These are phyloP conservation scores for Sebastolobus alascanus DNA, from an alignment of 2,797 vertebrate genomes.

Conservation along the genomic window DNA sequence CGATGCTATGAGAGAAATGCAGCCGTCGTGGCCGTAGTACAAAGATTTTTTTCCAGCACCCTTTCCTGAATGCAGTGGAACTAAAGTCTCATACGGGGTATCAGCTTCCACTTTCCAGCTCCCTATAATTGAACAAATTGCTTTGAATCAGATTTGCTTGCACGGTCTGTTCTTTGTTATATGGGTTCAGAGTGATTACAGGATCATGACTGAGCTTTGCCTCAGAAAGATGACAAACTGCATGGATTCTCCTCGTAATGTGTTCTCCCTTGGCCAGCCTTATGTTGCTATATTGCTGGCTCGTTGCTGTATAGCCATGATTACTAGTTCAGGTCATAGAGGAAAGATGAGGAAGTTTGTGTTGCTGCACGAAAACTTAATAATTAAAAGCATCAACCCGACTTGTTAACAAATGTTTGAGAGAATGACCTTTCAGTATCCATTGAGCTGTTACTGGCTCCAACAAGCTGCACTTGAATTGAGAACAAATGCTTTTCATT, in stretches of 20 bases:
- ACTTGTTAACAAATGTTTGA: constrained; percentile 18
- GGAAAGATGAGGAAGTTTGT: constrained; percentile 22
- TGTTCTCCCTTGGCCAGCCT: constrained; percentile 35
- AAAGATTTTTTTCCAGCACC: constrained; percentile 70
- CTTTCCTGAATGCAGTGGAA: constrained; percentile 73
- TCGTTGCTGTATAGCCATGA: constrained; percentile 18
- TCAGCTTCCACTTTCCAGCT: constrained; percentile 80
- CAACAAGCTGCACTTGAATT: constrained; percentile 36
- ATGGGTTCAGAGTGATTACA: constrained; percentile 70
- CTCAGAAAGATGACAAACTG: constrained; percentile 76
- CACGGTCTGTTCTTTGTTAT: constrained; percentile 78
- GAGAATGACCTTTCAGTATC: constrained; percentile 9
- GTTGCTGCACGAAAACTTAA: constrained; percentile 17
- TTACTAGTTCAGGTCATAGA: constrained; percentile 21
- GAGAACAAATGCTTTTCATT: constrained; percentile 55
- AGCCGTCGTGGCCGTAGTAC: constrained; percentile 27
- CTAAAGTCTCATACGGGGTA: constrained; percentile 74
- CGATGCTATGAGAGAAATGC: constrained; percentile 23
- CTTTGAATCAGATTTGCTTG: constrained; percentile 80
- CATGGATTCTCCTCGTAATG: constrained; percentile 68
- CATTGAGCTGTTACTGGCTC: constrained; percentile 23
- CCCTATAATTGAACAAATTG: constrained; percentile 84
- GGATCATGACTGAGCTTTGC: constrained; percentile 74
- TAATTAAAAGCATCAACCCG: constrained; percentile 30
- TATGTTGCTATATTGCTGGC: constrained; percentile 46